phyloP scores from a whole-genome alignment of 2,888 invertebrate genomes.

The Zygothrica quintamaculata region DNA sequence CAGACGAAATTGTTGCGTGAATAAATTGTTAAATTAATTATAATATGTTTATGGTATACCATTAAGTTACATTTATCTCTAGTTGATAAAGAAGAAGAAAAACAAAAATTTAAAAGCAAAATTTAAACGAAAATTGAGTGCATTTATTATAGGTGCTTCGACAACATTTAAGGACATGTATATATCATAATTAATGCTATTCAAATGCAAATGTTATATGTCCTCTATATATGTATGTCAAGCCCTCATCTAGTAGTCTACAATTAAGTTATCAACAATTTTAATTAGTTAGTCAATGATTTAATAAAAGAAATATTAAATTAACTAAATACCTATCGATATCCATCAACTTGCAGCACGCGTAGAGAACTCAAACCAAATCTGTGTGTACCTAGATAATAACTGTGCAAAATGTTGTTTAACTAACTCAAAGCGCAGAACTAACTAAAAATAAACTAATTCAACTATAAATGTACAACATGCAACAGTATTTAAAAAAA shows the following conservation, averaged over 20 bases:
- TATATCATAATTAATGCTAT: no score
- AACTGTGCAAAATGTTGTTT: constrained; percentile 9
- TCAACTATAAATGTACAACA: no score
- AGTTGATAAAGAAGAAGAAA: no score
- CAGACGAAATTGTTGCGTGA: constrained; percentile 53
- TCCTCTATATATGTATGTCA: no score
- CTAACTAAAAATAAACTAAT: constrained; percentile 20
- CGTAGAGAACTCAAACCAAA: constrained; percentile 36
- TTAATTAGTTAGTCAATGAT: constrained; percentile 48
- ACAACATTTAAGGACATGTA: no score
- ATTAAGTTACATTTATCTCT: constrained; percentile 45
- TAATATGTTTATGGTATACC: constrained; percentile 32
- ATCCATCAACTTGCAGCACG: constrained; percentile 52
- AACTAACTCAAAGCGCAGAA: constrained; percentile 24
- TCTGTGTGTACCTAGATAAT: constrained; percentile 57
- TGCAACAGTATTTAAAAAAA: no score
- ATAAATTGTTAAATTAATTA: constrained; percentile 65
- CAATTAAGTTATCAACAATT: constrained; percentile 40
- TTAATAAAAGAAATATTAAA: no score
- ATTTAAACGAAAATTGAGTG: constrained; percentile 17
- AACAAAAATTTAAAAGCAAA: constrained; percentile 2
- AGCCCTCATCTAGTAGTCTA: no score
- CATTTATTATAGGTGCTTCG: no score
- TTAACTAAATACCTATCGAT: no score
- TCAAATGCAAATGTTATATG: no score